Conservation (phyloP, 2,113 vertebrate species). For the Pangasianodon gigas region DNA sequence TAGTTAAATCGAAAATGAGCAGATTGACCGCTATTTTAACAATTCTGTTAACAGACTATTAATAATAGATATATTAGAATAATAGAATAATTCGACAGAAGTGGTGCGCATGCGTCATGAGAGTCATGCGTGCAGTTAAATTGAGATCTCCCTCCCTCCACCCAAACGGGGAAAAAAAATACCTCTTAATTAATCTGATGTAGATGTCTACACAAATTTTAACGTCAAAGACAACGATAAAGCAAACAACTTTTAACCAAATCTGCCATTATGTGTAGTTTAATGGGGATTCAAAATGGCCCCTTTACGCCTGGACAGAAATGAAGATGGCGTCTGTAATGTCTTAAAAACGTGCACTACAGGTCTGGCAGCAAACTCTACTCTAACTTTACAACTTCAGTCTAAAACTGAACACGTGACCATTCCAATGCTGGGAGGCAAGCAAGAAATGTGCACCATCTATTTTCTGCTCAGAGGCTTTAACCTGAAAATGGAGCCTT, state of each 20-base stretch:
- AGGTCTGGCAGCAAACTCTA: background rate
- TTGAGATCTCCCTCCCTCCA: background rate
- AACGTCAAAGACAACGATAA: background rate
- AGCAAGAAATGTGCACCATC: accelerated
- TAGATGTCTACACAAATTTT: background rate
- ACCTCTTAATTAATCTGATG: too few species aligned
- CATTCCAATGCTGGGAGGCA: background rate
- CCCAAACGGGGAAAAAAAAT: background rate
- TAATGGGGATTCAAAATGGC: conserved; percentile 51
- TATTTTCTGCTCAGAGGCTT: background rate
- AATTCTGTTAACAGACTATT: background rate
- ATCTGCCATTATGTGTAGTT: background rate
- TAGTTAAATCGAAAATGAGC: background rate
- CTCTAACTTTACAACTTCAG: too few species aligned
- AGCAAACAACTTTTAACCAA: background rate
- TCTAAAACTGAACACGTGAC: background rate
- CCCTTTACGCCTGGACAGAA: conserved; percentile 21
- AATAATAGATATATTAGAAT: background rate
- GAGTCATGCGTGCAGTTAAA: background rate
- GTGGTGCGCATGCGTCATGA: background rate
- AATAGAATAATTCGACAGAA: background rate
- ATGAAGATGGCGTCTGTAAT: conserved; percentile 56
- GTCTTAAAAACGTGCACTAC: background rate
- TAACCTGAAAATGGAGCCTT: background rate
- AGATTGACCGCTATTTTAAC: background rate